Evolutionary conservation across 2,888 invertebrate genomes (phyloP), one percentile per base, ranked within the genome.

Genomic region (Seira sanloemensis): DNA sequence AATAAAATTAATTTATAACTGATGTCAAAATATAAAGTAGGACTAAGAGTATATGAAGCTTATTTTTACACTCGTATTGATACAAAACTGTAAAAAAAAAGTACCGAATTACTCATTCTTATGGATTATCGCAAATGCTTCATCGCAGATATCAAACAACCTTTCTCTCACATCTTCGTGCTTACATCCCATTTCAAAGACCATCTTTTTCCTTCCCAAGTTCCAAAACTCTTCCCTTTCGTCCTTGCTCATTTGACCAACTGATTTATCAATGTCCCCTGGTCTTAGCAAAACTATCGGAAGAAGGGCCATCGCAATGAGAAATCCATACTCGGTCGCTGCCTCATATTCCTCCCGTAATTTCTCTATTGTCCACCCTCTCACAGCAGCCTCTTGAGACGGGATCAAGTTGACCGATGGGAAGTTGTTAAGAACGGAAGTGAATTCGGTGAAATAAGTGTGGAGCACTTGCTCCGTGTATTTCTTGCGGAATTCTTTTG

Each of bases 391-490:
- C 21, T 77, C 73, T 19, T 83, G 37, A 1, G 65, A 23, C 9
- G 82, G 78, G 18, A 87, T 50, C 19, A 87, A 27, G 16, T 74
- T 71, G 54, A 86, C 65, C 24, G 66, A 19, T 18, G 87, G 86
- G 68, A 84, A 85, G 50, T 58, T 58, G 50, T 21, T 65, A n/a
- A 88, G 71, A n/a, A 87, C 76, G 26, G 66, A 26, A 23, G 21
- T 74, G 46, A 89, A 89, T 73, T 88, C 86, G 2, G 50, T 12
- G 2, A 83, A 82, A 90, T 95, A 95, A 85, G 92, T 91, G 77
- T 92, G 90, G 21, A 95, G 88, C 81, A 94, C 92, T 4, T 90
- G 90, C 0, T 90, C 84, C 19, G 93, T 91, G 89, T 94, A 91
- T n/a, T 91, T 88, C 86, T 93, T 91, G n/a, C 94, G 91, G 78